Conservation (phyloP, 2,888 invertebrate species). For the Ophion slaviceki region DNA sequence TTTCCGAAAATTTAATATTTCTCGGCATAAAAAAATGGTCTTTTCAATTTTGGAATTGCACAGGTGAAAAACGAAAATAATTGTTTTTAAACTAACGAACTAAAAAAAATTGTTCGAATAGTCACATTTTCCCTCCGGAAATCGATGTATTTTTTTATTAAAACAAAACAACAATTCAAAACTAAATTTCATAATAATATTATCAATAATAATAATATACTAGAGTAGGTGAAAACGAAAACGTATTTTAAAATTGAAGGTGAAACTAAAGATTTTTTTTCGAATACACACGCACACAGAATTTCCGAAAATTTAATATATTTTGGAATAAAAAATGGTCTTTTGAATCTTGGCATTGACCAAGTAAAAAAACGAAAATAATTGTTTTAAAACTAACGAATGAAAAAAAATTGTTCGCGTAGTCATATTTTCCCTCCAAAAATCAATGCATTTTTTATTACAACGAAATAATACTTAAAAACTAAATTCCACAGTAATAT, state of each 20-base stretch:
- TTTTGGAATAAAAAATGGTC: too few species aligned
- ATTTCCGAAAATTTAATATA: too few species aligned
- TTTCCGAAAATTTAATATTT: too few species aligned
- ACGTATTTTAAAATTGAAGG: too few species aligned
- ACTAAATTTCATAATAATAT: too few species aligned
- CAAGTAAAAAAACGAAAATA: slow-evolving; percentile 71
- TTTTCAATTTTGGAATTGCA: slow-evolving; percentile 66
- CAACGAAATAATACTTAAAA: background rate
- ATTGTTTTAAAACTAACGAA: background rate
- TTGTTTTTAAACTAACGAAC: background rate
- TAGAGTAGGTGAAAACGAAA: too few species aligned
- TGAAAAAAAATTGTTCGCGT: background rate
- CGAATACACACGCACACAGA: too few species aligned
- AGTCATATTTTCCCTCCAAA: background rate
- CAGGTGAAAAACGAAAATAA: slow-evolving; percentile 70
- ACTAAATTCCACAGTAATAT: too few species aligned
- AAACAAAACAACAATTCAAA: background rate
- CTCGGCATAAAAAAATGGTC: too few species aligned
- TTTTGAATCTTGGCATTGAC: slow-evolving; percentile 66
- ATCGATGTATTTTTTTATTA: background rate
- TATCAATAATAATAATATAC: too few species aligned
- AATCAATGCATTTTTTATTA: background rate
- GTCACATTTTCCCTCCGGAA: background rate
- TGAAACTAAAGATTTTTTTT: too few species aligned
- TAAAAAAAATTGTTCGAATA: background rate